Percentiles rank a stretch among this genome's conserved stretches.
These are phyloP conservation scores for Drosophila orosa DNA, from an alignment of 1,140 invertebrate genomes.

Conservation along the genomic window DNA sequence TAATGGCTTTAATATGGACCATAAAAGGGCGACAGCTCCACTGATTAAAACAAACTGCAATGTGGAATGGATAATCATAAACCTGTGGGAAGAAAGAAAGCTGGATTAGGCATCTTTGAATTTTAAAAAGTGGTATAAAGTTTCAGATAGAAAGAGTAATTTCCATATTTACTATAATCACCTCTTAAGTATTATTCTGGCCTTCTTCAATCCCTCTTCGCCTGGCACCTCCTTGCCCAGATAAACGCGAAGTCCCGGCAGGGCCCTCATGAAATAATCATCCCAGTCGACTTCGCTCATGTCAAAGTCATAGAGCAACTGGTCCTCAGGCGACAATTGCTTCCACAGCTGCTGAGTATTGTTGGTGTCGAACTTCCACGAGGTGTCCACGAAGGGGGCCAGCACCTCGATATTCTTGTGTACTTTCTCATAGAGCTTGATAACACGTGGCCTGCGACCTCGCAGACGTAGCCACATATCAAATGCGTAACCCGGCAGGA, in stretches of 20 bases:
- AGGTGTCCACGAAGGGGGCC: conserved; percentile 88
- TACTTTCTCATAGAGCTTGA: conserved; percentile 89
- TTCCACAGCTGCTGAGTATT: conserved; percentile 87
- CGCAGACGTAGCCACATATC: conserved; percentile 85
- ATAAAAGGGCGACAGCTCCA: conserved; percentile 35
- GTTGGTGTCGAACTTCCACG: conserved; percentile 89
- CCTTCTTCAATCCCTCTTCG: conserved; percentile 72
- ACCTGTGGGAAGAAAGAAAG: conserved; percentile 17
- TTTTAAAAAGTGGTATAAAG: not conserved
- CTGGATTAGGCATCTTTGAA: not conserved
- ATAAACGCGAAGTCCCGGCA: conserved; percentile 88
- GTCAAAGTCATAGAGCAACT: conserved; percentile 88
- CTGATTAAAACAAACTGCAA: conserved; percentile 31
- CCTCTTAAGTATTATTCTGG: conserved; percentile 3
- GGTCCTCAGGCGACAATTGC: conserved; percentile 87
- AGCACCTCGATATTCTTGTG: conserved; percentile 88
- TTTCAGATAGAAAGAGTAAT: not conserved
- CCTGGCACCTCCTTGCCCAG: conserved; percentile 89
- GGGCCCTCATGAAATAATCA: conserved; percentile 86
- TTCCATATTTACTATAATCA: too few species aligned
- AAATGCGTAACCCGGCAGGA: conserved; percentile 86
- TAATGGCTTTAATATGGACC: conserved; percentile 35
- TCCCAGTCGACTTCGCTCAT: conserved; percentile 88
- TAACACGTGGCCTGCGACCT: conserved; percentile 83
- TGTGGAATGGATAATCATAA: conserved; percentile 38